phyloP scores from a whole-genome alignment of 2,888 invertebrate species.

The Harmothoe impar region DNA sequence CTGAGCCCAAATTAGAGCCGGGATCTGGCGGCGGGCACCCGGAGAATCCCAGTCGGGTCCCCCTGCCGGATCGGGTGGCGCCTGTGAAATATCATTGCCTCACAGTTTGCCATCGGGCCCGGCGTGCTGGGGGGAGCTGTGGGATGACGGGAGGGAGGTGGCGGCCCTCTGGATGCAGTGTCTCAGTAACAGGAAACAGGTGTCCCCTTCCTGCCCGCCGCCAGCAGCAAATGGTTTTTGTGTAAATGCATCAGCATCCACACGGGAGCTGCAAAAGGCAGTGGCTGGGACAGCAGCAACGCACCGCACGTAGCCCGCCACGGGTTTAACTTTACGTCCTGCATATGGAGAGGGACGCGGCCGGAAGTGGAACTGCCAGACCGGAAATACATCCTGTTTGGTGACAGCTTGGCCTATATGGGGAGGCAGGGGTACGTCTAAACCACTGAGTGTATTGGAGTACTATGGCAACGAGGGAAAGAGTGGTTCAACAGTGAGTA shows the following conservation, averaged over 20 bases:
- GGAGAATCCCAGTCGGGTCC: neutral
- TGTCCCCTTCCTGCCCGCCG: neutral
- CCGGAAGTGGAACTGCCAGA: no score
- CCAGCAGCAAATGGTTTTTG: neutral
- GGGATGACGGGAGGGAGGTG: neutral
- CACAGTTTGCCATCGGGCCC: neutral
- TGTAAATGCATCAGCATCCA: neutral
- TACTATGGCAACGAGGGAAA: no score
- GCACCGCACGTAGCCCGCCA: no score
- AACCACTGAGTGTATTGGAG: no score
- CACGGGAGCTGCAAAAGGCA: neutral
- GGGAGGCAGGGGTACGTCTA: no score
- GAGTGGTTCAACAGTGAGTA: neutral
- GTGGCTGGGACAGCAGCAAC: no score
- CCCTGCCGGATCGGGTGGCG: neutral
- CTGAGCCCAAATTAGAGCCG: slow-evolving; percentile 31
- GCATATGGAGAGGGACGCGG: no score
- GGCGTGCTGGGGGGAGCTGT: slow-evolving; percentile 8
- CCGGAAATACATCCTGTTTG: no score
- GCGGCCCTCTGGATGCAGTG: neutral
- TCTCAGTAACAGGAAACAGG: slow-evolving; percentile 23
- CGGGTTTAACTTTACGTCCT: no score
- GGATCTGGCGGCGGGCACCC: slow-evolving; percentile 15
- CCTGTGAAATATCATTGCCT: slow-evolving; percentile 44
- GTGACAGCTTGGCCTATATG: no score